These are phyloP conservation scores for Haliclona indistincta DNA, from an alignment of 37 sponge, comb jelly and placozoan species.

Conservation along the genomic window DNA sequence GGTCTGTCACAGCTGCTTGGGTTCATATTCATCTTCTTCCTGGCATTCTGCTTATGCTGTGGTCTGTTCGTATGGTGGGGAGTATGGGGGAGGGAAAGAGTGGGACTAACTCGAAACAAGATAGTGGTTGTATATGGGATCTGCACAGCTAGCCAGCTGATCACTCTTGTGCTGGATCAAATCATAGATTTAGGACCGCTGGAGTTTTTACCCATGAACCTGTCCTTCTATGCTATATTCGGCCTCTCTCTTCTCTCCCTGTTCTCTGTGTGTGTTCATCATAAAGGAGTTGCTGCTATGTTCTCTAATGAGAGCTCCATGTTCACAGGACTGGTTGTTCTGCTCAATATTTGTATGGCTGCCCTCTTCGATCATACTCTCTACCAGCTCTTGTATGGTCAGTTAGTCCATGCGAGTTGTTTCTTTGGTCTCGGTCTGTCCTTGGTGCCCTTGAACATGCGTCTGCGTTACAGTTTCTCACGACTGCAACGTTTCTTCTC, in stretches of 20 bases:
- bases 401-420: slow-evolving; percentile 28
- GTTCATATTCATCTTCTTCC: slow-evolving; percentile 28
- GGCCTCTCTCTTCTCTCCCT: slow-evolving; percentile 13
- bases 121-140: slow-evolving; percentile 3
- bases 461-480: slow-evolving; percentile 8
- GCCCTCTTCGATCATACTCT: slow-evolving; percentile 36
- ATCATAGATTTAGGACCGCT: neutral
- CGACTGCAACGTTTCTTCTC: neutral
- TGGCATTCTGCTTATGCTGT: slow-evolving; percentile 8
- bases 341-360: slow-evolving; percentile 1
- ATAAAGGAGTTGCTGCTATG: slow-evolving; percentile 19
- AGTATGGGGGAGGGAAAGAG: neutral
- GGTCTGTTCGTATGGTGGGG: slow-evolving; percentile 52
- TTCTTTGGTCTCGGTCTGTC: slow-evolving; percentile 43
- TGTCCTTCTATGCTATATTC: slow-evolving; percentile 29
- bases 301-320: slow-evolving; percentile 22
- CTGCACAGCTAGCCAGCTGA: slow-evolving; percentile 1
- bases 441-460: neutral
- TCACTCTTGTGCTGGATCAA: neutral
- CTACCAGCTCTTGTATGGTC: slow-evolving; percentile 30
- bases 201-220: slow-evolving; percentile 6
- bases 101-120: slow-evolving; percentile 7
- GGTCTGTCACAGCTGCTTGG: slow-evolving; percentile 32
- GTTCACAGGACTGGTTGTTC: slow-evolving; percentile 16
- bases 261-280: slow-evolving; percentile 4